Conservation (phyloP, 2,888 invertebrate species). For the Acanthosepion esculentum region DNA sequence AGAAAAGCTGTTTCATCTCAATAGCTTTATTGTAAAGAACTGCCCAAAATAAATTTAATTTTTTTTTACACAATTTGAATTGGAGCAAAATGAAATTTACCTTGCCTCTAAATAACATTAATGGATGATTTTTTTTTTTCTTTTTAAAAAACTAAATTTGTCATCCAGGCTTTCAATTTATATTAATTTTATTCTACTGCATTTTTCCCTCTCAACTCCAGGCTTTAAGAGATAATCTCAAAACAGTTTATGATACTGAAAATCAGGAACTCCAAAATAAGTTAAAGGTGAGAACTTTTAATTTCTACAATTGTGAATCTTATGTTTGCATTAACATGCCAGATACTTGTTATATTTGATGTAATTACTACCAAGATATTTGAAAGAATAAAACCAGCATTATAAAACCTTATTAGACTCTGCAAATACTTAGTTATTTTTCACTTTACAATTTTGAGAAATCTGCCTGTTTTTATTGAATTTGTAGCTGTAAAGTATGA, state of each 20-base stretch:
- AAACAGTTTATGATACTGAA: constrained; percentile 13
- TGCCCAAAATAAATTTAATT: too few species aligned
- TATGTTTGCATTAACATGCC: neutral
- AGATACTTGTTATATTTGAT: neutral
- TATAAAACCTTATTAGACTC: too few species aligned
- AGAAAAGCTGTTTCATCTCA: too few species aligned
- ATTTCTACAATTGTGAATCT: neutral
- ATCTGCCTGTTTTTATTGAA: neutral
- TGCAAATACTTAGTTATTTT: too few species aligned
- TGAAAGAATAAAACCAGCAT: too few species aligned
- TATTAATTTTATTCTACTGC: too few species aligned
- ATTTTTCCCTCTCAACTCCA: neutral
- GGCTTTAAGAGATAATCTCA: constrained; percentile 38
- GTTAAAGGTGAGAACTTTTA: neutral
- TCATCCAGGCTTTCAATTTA: too few species aligned
- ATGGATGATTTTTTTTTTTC: neutral
- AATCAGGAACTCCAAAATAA: neutral
- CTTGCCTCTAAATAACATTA: too few species aligned
- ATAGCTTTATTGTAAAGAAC: too few species aligned
- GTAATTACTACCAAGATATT: too few species aligned
- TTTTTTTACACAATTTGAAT: too few species aligned
- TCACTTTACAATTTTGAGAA: neutral
- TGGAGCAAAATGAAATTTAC: too few species aligned
- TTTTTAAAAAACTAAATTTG: neutral
- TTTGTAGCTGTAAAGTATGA: neutral